These are phyloP conservation scores for Tridacna gigas DNA, from an alignment of 2,888 invertebrate species.

Conservation along the genomic window DNA sequence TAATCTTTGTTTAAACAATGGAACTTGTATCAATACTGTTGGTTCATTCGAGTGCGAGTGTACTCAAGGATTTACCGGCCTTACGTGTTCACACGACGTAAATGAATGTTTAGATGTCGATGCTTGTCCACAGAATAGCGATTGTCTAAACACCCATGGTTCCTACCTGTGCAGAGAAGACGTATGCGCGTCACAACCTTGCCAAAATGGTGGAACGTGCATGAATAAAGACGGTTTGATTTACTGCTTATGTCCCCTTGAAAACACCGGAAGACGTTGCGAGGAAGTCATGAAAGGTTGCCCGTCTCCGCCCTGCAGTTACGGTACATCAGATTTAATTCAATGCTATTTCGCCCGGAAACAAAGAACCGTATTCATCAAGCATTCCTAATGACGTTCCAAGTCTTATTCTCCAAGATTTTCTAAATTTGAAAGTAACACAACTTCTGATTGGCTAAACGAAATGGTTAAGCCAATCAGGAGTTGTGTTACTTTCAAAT, in stretches of 20 bases:
- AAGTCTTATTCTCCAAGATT: too few species aligned
- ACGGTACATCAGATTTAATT: too few species aligned
- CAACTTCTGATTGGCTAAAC: too few species aligned
- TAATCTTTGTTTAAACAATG: conserved; percentile 41
- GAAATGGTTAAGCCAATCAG: too few species aligned
- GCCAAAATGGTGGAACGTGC: conserved; percentile 31
- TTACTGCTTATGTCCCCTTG: conserved; percentile 10
- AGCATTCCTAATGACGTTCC: too few species aligned
- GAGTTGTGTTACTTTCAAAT: too few species aligned
- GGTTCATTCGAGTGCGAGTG: conserved; percentile 65
- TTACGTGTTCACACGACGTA: conserved; percentile 57
- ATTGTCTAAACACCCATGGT: conserved; percentile 62
- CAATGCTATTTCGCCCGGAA: too few species aligned
- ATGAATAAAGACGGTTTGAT: conserved; percentile 4
- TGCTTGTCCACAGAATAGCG: conserved; percentile 63
- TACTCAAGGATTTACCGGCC: conserved; percentile 56
- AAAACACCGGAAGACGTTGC: conserved; percentile 8
- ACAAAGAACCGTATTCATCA: too few species aligned
- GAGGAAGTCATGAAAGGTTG: conserved; percentile 21
- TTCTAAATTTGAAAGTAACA: too few species aligned
- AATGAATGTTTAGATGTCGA: conserved; percentile 60
- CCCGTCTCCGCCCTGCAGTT: too few species aligned
- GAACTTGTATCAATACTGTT: conserved; percentile 45
- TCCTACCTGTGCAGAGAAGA: conserved; percentile 52
- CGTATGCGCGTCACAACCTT: not conserved